Conservation (phyloP, 2,797 vertebrate species). For the Artibeus jamaicensis region DNA sequence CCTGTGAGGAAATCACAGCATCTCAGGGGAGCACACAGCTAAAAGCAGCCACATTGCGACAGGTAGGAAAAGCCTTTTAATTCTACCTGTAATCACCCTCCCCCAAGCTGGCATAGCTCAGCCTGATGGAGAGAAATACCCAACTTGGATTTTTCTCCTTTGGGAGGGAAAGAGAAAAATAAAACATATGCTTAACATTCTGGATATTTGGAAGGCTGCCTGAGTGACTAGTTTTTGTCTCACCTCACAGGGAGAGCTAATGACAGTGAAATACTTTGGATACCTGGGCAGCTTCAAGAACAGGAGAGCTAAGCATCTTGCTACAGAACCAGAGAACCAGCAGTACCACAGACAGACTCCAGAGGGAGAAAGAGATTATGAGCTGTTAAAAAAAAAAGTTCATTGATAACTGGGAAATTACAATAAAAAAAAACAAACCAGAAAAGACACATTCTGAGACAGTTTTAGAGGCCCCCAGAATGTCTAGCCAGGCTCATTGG, state of each 20-base stretch:
- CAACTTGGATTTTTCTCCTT: not conserved
- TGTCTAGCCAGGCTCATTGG: not conserved
- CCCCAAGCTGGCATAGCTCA: not conserved
- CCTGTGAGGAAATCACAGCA: not conserved
- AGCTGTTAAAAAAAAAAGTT: not conserved
- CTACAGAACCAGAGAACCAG: not conserved
- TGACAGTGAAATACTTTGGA: not conserved
- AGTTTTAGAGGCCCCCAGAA: not conserved
- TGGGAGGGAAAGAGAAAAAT: not conserved
- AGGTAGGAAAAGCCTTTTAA: not conserved
- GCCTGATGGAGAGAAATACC: not conserved
- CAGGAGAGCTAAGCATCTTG: not conserved
- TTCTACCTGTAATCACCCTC: not conserved
- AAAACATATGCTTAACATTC: not conserved
- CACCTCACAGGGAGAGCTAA: not conserved
- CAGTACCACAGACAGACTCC: not conserved
- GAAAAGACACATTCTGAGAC: not conserved
- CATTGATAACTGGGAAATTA: not conserved
- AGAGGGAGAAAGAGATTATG: not conserved
- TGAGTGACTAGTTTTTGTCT: not conserved
- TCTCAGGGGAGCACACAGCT: not conserved
- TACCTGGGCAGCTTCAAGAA: not conserved
- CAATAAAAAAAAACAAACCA: not conserved
- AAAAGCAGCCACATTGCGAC: not conserved
- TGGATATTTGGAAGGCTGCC: not conserved